Conservation (phyloP, 2,888 invertebrate species). For the Ditula angustiorana region DNA sequence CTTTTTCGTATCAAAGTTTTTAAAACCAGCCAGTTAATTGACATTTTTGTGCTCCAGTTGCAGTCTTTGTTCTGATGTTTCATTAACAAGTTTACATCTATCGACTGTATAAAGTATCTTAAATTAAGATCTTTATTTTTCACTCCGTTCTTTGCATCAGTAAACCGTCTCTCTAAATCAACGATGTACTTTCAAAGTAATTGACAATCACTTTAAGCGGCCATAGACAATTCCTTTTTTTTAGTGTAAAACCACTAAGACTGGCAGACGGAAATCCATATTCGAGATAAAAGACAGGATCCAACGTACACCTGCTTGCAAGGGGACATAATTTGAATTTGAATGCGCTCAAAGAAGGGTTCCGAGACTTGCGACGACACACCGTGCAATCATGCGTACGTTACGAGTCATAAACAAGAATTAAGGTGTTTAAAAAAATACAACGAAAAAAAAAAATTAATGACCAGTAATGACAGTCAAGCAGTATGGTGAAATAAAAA, state of each 20-base stretch:
- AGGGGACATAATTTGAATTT: slow-evolving; percentile 78
- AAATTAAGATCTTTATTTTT: not conserved
- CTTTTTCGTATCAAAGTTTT: slow-evolving; percentile 3
- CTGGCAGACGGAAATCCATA: slow-evolving; percentile 62
- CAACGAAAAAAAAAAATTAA: not conserved
- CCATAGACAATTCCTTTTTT: slow-evolving; percentile 19
- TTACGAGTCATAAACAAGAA: slow-evolving; percentile 27
- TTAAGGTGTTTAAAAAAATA: not conserved
- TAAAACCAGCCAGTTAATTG: not conserved
- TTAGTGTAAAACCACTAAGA: slow-evolving; percentile 23
- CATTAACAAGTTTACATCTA: not conserved
- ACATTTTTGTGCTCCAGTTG: not conserved
- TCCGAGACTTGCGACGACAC: slow-evolving; percentile 55
- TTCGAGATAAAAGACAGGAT: slow-evolving; percentile 67
- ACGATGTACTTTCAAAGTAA: not conserved
- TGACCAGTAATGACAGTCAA: not conserved
- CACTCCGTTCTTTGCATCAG: not conserved
- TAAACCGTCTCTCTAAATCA: too few species aligned
- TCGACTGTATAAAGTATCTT: not conserved
- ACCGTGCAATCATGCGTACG: slow-evolving; percentile 20
- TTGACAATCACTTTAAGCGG: not conserved
- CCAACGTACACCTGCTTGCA: slow-evolving; percentile 68
- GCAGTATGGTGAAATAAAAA: too few species aligned
- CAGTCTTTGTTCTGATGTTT: not conserved
- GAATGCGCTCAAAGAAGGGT: slow-evolving; percentile 73